Base-by-base conservation (phyloP, 2,797 vertebrate genomes). In the Halcyon badia region DNA sequence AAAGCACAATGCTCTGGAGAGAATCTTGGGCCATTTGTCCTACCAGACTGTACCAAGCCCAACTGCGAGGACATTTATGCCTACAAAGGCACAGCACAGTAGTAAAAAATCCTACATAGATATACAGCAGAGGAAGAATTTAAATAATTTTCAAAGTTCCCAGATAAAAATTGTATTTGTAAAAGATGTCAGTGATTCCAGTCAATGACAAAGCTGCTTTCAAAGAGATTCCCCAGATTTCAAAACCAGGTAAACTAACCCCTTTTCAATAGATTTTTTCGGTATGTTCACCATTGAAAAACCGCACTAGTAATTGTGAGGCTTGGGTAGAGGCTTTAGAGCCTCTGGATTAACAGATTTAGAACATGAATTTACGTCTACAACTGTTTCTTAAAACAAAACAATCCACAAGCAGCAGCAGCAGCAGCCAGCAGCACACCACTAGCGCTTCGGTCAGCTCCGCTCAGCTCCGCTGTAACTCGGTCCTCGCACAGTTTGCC, bases 401-500 rank as follows among this genome's bases (percentile, higher is more conserved):
- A 15, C 14, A 13, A 28, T 11, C n/a, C 41, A 7, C 6, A 1
- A 26, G 4, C 3, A 30, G 24, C 73, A 46, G 56, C 37, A 51
- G 52, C 39, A 26, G 6, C 41, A 5, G 42, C 51, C 37, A 51
- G 52, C 39, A 26, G 6, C 41, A 5, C 41, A 14, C 31, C 24
- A 0, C 7, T 6, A 22, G 76, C 66, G 3, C 33, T 15, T 1
- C 0, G 14, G 19, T 11, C 60, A 6, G 46, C 71, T 7, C 7
- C 70, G 54, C 78, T 11, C 60, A 6, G 46, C 71, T 7, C 7
- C 70, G 54, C 78, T 12, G 5, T 11, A 6, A 5, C 19, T 6
- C 42, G 0, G 28, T 0, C 33, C 21, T 5, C 1, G 37, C 4
- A 10, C 31, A 7, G 16, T 2, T 5, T 7, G 37, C 46, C 52